Evolutionary conservation across 1,140 invertebrate species (phyloP).

Genomic region (Teleopsis dalmanni): DNA sequence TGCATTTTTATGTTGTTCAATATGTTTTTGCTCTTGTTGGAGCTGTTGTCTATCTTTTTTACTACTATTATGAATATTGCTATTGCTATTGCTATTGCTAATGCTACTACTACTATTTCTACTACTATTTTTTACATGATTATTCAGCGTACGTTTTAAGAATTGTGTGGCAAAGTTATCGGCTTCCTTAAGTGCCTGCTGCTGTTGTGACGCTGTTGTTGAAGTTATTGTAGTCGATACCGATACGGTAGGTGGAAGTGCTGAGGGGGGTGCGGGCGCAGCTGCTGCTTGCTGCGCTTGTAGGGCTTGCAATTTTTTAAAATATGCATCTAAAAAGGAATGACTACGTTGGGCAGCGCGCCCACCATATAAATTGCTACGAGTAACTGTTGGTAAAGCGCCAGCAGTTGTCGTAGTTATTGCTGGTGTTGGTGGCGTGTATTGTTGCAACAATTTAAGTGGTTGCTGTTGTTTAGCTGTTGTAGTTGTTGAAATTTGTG

Average conservation of each 20-base stretch:
- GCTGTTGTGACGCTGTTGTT: slow-evolving; percentile 11
- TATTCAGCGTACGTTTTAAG: slow-evolving; percentile 38
- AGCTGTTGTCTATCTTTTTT: no score
- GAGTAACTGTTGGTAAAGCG: slow-evolving; percentile 18
- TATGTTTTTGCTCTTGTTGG: not conserved
- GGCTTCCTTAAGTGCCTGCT: slow-evolving; percentile 10
- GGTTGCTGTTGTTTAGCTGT: slow-evolving; percentile 24
- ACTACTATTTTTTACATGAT: slow-evolving; percentile 22
- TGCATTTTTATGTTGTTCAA: not conserved
- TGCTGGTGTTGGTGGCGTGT: slow-evolving; percentile 16
- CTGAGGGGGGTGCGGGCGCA: no score
- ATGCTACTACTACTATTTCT: slow-evolving; percentile 21
- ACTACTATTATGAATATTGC: slow-evolving; percentile 26
- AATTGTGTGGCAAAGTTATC: slow-evolving; percentile 24
- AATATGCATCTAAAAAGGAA: slow-evolving; percentile 35
- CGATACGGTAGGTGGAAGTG: slow-evolving; percentile 6
- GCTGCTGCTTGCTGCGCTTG: no score
- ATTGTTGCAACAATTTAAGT: slow-evolving; percentile 18
- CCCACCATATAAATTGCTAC: slow-evolving; percentile 8
- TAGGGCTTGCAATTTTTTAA: slow-evolving; percentile 35
- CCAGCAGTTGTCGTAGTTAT: slow-evolving; percentile 18
- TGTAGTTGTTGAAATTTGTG: slow-evolving; percentile 17
- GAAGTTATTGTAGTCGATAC: slow-evolving; percentile 13
- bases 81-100: slow-evolving; percentile 14
- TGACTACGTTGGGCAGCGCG: slow-evolving; percentile 1